phyloP scores from a whole-genome alignment of 2,797 vertebrate species.

The Girardinus metallicus region DNA sequence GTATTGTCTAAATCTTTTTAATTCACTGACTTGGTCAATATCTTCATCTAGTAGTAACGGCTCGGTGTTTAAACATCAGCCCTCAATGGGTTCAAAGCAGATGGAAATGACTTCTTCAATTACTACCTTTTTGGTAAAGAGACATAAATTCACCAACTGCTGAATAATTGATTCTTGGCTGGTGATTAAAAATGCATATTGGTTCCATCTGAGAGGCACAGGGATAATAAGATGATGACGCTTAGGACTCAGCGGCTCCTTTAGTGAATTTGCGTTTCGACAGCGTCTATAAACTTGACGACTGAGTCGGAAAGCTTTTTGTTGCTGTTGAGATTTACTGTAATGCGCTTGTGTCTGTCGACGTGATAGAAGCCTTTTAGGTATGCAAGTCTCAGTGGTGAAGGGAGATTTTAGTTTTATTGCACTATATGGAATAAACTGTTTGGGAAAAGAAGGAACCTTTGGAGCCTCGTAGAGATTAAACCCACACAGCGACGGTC shows the following conservation, averaged over 20 bases:
- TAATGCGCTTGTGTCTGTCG: constrained; percentile 12
- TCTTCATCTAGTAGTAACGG: neutral
- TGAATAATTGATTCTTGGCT: constrained; percentile 64
- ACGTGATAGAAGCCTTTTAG: constrained; percentile 21
- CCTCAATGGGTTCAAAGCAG: constrained; percentile 13
- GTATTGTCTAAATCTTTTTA: neutral
- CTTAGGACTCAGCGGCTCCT: constrained; percentile 16
- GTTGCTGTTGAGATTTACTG: constrained; percentile 10
- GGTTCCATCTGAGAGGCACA: constrained; percentile 32
- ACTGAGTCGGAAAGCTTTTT: constrained; percentile 26
- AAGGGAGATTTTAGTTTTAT: constrained; percentile 29
- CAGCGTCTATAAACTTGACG: constrained; percentile 30
- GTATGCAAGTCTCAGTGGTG: constrained; percentile 19
- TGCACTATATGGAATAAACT: constrained; percentile 13
- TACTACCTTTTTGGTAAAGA: constrained; percentile 31
- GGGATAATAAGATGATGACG: constrained; percentile 9
- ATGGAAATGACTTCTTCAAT: constrained; percentile 35
- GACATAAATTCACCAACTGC: constrained; percentile 30
- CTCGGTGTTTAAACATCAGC: constrained; percentile 10
- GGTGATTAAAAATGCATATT: constrained; percentile 62
- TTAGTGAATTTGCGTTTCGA: constrained; percentile 21
- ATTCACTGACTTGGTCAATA: neutral
- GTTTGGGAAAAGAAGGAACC: neutral
- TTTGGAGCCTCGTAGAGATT: constrained; percentile 5
- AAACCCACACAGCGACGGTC: neutral